Evolutionary conservation across 2,113 vertebrate genomes (phyloP), one percentile per base, ranked within the genome.

Genomic region (Eulemur macaco): DNA sequence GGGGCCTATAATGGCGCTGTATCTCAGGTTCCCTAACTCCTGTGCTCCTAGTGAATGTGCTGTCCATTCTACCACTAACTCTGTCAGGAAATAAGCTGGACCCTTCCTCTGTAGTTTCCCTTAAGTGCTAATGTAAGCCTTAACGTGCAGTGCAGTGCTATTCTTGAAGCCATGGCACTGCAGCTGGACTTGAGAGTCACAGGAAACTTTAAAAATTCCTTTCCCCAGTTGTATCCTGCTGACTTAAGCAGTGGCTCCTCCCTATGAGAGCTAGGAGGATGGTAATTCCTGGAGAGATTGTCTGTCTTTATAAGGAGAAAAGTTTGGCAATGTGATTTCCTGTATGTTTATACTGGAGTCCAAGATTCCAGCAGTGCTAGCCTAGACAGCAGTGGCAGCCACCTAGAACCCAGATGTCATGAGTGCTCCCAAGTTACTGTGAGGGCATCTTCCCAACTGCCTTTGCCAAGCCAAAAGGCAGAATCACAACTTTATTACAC

Each of bases 231-330:
- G 77, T 47, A 88, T 95, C 95, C 97, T 94, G 94, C 85, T 88
- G 91, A 47, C 89, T 93, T 52, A 78, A 63, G 74, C 84, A 10
- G 10, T n/a, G 95, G 17, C 95, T 88, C 94, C 92, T 77, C 94
- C 90, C 83, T 74, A 21, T 23, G 71, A 94, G n/a, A 91, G 83
- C 50, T 34, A 78, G 77, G 86, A 94, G 94, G 64, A 54, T 69
- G 76, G 92, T 71, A 50, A 85, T 97, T 97, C 97, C 97, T 97
- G 93, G 93, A 97, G 27, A 94, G 95, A 93, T 71, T 34, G 25
- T 47, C 86, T 97, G 96, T 96, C 95, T 96, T 97, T 97, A 96
- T 97, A 97, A 97, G 96, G 96, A 96, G 74, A 97, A 97, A 97
- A 96, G 86, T 86, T 83, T 90, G 96, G 83, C 86, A 96, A 34